Conservation (phyloP, 37 sponge, comb jelly and placozoan genomes). For the Eunapius fragilis region DNA sequence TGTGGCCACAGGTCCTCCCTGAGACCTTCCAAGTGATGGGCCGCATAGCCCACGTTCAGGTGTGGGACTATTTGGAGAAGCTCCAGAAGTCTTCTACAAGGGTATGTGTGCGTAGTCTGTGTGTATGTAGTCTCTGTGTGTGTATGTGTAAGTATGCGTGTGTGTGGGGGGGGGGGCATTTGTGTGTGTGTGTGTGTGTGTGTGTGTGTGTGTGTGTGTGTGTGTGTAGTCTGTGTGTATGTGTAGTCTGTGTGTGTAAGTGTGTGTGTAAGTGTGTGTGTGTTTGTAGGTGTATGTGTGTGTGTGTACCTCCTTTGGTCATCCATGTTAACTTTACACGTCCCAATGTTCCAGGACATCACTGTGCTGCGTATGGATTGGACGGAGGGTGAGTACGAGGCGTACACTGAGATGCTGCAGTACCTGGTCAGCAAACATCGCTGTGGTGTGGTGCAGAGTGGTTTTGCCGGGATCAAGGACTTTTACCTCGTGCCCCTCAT, state of each 20-base stretch:
- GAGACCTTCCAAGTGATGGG: slow-evolving; percentile 64
- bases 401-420: slow-evolving; percentile 61
- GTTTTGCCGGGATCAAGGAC: slow-evolving; percentile 65
- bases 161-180: not conserved
- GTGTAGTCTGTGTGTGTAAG: not conserved
- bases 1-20: slow-evolving; percentile 60
- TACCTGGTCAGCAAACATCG: slow-evolving; percentile 76
- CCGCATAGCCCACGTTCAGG: slow-evolving; percentile 63
- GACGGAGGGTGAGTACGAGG: slow-evolving; percentile 38
- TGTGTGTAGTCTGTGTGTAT: not conserved
- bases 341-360: slow-evolving; percentile 38
- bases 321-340: no score
- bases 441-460: slow-evolving; percentile 46
- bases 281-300: not conserved
- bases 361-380: slow-evolving; percentile 59
- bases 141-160: no score
- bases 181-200: slow-evolving; percentile 6
- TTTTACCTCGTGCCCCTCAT: slow-evolving; percentile 75
- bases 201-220: not conserved
- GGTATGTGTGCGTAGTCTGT: slow-evolving; percentile 28
- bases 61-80: slow-evolving; percentile 86
- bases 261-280: not conserved
- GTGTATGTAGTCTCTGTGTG: not conserved
- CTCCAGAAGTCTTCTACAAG: slow-evolving; percentile 49
- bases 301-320: no score